phyloP scores from a whole-genome alignment of 2,888 invertebrate genomes.

The Dascillus cervinus region DNA sequence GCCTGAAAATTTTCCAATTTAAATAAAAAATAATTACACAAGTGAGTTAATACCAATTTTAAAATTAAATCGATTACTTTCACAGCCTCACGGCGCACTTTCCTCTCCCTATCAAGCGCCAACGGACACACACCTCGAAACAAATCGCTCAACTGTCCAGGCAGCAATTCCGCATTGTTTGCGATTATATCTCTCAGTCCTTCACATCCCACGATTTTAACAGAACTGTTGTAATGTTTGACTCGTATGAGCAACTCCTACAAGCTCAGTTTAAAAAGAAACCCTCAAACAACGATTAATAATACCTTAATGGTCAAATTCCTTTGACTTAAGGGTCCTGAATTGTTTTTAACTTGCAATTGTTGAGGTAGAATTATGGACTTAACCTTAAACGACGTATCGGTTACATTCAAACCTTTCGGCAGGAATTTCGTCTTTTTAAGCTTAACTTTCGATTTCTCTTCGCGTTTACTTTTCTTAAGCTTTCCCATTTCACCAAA shows the following conservation, averaged over 20 bases:
- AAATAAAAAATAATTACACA: too few relatives aligned
- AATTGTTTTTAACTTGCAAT: conserved; percentile 45
- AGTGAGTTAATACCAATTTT: too few relatives aligned
- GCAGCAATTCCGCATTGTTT: conserved; percentile 43
- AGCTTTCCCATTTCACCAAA: too few relatives aligned
- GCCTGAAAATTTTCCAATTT: conserved; percentile 31
- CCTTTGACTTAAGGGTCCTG: conserved; percentile 55
- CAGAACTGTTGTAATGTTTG: conserved; percentile 66
- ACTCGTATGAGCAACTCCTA: conserved; percentile 42
- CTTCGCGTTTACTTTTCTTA: conserved; percentile 39
- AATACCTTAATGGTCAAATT: conserved; percentile 61
- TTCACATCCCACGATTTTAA: conserved; percentile 56
- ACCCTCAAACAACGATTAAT: conserved; percentile 3
- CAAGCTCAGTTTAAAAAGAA: conserved; percentile 1
- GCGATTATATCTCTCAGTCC: conserved; percentile 53
- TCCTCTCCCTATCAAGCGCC: conserved; percentile 63
- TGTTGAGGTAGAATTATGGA: conserved; percentile 80
- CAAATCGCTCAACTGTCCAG: conserved; percentile 57
- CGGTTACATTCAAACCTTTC: conserved; percentile 83
- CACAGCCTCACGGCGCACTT: conserved; percentile 50
- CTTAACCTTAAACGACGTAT: conserved; percentile 81
- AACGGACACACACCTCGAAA: conserved; percentile 62
- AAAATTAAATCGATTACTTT: conserved; percentile 47
- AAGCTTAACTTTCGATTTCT: conserved; percentile 84
- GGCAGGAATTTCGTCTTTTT: conserved; percentile 71